Conservation (phyloP, 2,113 vertebrate species). For the Phaethon lepturus region DNA sequence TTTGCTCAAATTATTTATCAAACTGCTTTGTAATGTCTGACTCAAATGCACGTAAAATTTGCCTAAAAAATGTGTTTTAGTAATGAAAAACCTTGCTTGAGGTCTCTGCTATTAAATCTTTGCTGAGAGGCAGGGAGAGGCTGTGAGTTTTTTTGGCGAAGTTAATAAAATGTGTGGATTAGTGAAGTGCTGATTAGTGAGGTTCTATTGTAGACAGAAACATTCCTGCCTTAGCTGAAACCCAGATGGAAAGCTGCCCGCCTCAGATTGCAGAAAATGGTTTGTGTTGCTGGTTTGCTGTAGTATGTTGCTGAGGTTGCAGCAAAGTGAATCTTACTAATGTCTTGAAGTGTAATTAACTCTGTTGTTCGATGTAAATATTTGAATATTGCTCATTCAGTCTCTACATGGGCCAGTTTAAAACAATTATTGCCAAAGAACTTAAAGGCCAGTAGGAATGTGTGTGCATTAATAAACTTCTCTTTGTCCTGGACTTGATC, state of each 20-base stretch:
- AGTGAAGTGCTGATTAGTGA: conserved; percentile 68
- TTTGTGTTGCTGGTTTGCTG: conserved; percentile 52
- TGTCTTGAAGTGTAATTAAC: conserved; percentile 57
- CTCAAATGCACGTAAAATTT: neutral
- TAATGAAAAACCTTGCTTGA: conserved; percentile 45
- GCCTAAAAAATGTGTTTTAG: conserved; percentile 12
- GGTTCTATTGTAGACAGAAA: conserved; percentile 61
- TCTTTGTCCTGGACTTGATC: conserved; percentile 53
- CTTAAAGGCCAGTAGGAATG: conserved; percentile 52
- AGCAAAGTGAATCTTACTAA: conserved; percentile 49
- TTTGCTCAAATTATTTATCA: conserved; percentile 58
- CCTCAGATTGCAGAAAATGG: neutral
- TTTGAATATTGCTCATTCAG: conserved; percentile 45
- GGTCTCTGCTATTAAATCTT: conserved; percentile 60
- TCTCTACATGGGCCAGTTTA: conserved; percentile 8
- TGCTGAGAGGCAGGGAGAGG: conserved; percentile 60
- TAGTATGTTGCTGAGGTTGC: conserved; percentile 56
- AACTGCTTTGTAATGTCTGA: conserved; percentile 40
- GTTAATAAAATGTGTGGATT: conserved; percentile 71
- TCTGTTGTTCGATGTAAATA: conserved; percentile 57
- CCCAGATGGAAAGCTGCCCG: conserved; percentile 59
- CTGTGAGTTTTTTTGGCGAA: conserved; percentile 48
- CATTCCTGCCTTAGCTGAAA: conserved; percentile 59
- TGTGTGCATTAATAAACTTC: conserved; percentile 54
- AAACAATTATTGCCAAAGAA: conserved; percentile 44